phyloP scores from a whole-genome alignment of 2,888 invertebrate species.

The Pandemis cinnamomeana region DNA sequence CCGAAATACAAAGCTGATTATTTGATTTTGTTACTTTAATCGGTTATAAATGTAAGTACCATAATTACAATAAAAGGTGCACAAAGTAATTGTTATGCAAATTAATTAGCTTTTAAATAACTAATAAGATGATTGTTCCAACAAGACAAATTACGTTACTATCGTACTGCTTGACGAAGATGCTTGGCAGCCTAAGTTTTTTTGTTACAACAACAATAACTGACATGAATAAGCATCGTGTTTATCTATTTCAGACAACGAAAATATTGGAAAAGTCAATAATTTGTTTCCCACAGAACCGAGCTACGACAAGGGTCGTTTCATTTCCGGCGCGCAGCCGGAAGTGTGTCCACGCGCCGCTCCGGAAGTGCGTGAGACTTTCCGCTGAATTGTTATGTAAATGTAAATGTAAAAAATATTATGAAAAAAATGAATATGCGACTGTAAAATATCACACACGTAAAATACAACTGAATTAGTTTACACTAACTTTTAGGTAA shows the following conservation, averaged over 20 bases:
- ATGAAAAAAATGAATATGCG: neutral
- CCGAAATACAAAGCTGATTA: too few relatives aligned
- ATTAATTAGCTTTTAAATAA: too few relatives aligned
- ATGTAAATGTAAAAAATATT: constrained; percentile 23
- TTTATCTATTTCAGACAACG: constrained; percentile 9
- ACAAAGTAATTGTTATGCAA: too few relatives aligned
- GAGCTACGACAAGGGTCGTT: constrained; percentile 27
- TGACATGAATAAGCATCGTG: neutral
- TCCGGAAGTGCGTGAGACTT: constrained; percentile 57
- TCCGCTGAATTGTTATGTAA: constrained; percentile 51
- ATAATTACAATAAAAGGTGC: too few relatives aligned
- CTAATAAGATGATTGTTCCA: too few relatives aligned
- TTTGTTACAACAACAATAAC: neutral
- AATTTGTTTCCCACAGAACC: constrained; percentile 37
- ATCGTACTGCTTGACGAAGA: neutral
- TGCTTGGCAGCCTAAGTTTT: neutral
- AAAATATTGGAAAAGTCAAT: constrained; percentile 33
- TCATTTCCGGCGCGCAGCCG: constrained; percentile 40
- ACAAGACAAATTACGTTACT: too few relatives aligned
- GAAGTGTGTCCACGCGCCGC: constrained; percentile 44
- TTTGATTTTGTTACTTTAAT: too few relatives aligned
- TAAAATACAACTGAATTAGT: neutral
- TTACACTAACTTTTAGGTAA: too few relatives aligned
- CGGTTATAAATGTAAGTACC: too few relatives aligned
- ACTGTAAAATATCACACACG: neutral